Percentiles rank a stretch among this genome's conserved stretches.
Conservation (phyloP, 2,797 vertebrate genomes). For the Etheostoma nigrum region DNA sequence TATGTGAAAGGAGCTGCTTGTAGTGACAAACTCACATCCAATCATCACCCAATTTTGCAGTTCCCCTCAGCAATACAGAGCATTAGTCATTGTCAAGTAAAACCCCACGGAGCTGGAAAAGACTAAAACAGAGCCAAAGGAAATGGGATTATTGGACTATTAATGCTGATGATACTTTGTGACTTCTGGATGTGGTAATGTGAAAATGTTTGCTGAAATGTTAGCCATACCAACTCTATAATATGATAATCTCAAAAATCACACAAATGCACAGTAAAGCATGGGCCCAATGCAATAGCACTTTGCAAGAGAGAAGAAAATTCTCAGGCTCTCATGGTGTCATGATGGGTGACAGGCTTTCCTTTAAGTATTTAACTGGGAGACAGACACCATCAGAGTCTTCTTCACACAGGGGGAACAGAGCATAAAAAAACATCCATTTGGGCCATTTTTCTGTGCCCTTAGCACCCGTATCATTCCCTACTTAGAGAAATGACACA, state of each 20-base stretch:
- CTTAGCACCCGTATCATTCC: conserved; percentile 4
- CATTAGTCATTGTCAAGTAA: too few species aligned
- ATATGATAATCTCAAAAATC: background rate
- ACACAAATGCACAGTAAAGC: background rate
- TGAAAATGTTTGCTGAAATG: background rate
- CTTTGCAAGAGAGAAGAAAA: conserved; percentile 15
- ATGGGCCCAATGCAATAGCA: background rate
- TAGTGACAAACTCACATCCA: background rate
- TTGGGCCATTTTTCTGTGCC: background rate
- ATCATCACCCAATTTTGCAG: background rate
- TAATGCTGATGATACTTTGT: too few species aligned
- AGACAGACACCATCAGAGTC: conserved; percentile 32
- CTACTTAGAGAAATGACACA: conserved; percentile 30
- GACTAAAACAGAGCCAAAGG: background rate
- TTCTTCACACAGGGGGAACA: conserved; percentile 23
- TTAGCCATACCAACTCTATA: fast-evolving
- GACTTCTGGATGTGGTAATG: background rate
- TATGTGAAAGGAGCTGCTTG: background rate
- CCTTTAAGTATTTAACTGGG: conserved; percentile 30
- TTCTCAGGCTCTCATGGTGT: conserved; percentile 9
- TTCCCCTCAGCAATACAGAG: background rate
- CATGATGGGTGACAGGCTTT: conserved; percentile 39
- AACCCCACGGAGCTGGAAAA: background rate
- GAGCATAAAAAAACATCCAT: conserved; percentile 1
- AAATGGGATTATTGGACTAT: background rate